Evolutionary conservation across 2,113 vertebrate species (phyloP).

Genomic region (Tragulus kanchil): DNA sequence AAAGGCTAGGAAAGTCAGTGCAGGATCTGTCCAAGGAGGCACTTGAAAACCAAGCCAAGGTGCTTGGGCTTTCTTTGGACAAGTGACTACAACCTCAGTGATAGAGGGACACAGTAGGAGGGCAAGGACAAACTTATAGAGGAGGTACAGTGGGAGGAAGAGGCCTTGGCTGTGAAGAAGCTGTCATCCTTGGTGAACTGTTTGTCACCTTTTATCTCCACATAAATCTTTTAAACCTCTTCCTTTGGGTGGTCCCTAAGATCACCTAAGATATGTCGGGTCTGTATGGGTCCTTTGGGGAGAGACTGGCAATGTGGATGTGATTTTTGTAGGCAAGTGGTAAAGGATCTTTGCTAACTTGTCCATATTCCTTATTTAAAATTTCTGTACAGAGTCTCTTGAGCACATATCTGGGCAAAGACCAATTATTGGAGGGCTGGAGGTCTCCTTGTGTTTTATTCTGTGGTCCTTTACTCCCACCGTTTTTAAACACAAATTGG

Average conservation of each 20-base stretch:
- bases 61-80: not conserved
- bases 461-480: not conserved
- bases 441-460: not conserved
- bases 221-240: not conserved
- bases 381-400: not conserved
- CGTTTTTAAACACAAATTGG: not conserved
- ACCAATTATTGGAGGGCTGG: not conserved
- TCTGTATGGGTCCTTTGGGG: not conserved
- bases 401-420: not conserved
- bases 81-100: not conserved
- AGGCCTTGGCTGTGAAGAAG: not conserved
- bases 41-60: not conserved
- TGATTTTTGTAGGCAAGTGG: not conserved
- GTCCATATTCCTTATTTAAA: not conserved
- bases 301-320: not conserved
- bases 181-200: not conserved
- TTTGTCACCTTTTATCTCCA: not conserved
- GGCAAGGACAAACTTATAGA: not conserved
- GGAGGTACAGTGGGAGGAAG: not conserved
- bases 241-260: not conserved
- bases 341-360: conserved; percentile 37
- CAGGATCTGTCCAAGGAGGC: not conserved
- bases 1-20: not conserved
- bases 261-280: not conserved
- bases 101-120: not conserved